Conservation (phyloP, 2,113 vertebrate genomes). For the Natator depressus region DNA sequence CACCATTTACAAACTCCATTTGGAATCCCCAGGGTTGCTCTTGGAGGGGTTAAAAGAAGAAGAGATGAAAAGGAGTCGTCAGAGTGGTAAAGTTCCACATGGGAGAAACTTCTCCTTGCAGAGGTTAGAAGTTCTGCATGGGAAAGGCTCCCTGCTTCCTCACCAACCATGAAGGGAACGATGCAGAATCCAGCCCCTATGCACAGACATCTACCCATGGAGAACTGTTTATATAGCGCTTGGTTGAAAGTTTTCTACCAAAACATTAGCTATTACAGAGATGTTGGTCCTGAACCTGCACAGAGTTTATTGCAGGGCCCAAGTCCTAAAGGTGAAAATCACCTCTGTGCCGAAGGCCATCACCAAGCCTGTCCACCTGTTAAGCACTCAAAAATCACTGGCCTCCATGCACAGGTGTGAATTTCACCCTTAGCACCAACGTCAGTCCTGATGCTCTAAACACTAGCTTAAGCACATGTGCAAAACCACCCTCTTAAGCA, state of each 20-base stretch:
- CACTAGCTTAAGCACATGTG: accelerated
- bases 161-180: too few species aligned
- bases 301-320: neutral
- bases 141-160: accelerated
- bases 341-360: neutral
- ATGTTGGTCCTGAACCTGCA: neutral
- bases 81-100: neutral
- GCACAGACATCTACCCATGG: neutral
- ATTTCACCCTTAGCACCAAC: neutral
- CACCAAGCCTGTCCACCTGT: accelerated
- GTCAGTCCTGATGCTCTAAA: accelerated
- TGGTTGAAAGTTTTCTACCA: neutral
- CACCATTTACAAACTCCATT: accelerated
- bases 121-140: neutral
- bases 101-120: accelerated
- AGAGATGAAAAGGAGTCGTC: accelerated
- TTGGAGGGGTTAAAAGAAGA: neutral
- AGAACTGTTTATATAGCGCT: neutral
- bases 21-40: neutral
- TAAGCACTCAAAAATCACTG: neutral
- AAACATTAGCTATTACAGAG: neutral
- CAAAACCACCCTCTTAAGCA: accelerated
- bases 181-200: neutral
- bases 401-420: neutral
- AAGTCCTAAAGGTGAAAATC: neutral